A percentile compares a stretch with the other conserved stretches of the same genome.
Conservation (phyloP, 1,140 invertebrate species). For the Centruroides vittatus region DNA sequence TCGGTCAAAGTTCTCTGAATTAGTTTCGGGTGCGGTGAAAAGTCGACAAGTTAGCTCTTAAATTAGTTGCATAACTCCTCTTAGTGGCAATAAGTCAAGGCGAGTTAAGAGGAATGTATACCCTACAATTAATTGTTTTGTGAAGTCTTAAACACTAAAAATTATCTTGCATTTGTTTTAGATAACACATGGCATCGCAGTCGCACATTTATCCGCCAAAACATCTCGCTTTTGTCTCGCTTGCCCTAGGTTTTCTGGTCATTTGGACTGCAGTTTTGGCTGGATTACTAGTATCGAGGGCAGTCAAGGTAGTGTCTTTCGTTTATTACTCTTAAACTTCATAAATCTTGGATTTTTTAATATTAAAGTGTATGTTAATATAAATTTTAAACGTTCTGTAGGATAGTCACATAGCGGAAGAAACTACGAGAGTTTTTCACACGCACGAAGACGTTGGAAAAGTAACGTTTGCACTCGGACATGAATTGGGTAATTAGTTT, state of each 20-base stretch:
- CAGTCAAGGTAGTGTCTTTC: conserved; percentile 5
- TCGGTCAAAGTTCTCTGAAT: no score
- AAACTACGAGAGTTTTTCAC: conserved; percentile 12
- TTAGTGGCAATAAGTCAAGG: no score
- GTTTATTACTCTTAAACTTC: no score
- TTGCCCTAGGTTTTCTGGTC: conserved; percentile 11
- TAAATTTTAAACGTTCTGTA: background rate
- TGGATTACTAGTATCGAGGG: conserved; percentile 9
- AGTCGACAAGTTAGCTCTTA: no score
- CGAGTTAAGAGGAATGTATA: no score
- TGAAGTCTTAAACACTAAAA: background rate
- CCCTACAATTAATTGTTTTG: no score
- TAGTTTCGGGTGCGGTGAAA: no score
- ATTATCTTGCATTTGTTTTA: background rate
- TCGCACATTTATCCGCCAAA: conserved; percentile 4
- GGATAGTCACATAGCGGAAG: conserved; percentile 12
- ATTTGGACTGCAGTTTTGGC: conserved; percentile 15
- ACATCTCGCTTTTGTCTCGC: conserved; percentile 13
- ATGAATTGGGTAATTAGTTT: conserved; percentile 10
- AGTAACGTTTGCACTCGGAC: conserved; percentile 12
- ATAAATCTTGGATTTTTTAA: no score
- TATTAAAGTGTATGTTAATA: background rate
- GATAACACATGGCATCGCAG: conserved; percentile 9
- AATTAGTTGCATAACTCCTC: no score
- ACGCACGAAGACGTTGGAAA: conserved; percentile 15